phyloP scores from a whole-genome alignment of 2,888 invertebrate genomes.

The Conistra vaccinii region DNA sequence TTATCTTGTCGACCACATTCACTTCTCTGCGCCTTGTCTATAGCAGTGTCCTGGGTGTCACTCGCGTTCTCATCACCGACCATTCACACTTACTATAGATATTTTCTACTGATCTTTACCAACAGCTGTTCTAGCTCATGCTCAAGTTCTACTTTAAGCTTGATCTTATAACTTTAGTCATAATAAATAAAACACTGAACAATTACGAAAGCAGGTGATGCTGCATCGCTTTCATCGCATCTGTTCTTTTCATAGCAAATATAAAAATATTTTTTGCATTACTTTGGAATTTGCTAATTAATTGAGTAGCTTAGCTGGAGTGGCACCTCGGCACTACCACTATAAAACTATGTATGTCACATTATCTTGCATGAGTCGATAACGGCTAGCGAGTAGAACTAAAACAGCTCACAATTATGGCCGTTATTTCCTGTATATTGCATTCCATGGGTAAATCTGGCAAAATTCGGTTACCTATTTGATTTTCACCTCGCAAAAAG shows the following conservation, averaged over 20 bases:
- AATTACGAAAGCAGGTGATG: slow-evolving; percentile 59
- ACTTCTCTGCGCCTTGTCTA: slow-evolving; percentile 84
- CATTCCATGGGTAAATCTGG: slow-evolving; percentile 87
- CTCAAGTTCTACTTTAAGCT: slow-evolving; percentile 53
- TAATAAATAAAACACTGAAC: slow-evolving; percentile 37
- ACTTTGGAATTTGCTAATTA: slow-evolving; percentile 60
- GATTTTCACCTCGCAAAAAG: slow-evolving; percentile 70
- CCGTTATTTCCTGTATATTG: slow-evolving; percentile 87
- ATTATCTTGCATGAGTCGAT: slow-evolving; percentile 83
- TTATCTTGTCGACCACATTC: slow-evolving; percentile 82
- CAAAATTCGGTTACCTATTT: slow-evolving; percentile 84
- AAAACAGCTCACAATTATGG: slow-evolving; percentile 81
- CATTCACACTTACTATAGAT: slow-evolving; percentile 58
- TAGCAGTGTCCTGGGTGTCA: slow-evolving; percentile 85
- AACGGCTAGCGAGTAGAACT: slow-evolving; percentile 85
- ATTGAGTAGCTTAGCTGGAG: slow-evolving; percentile 75
- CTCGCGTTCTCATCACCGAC: slow-evolving; percentile 75
- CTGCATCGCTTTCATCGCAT: slow-evolving; percentile 67
- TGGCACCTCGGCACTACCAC: slow-evolving; percentile 84
- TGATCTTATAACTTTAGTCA: slow-evolving; percentile 27
- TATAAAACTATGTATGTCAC: slow-evolving; percentile 73
- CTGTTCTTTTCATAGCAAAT: slow-evolving; percentile 51
- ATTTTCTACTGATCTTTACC: slow-evolving; percentile 37
- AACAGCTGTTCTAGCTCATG: slow-evolving; percentile 46
- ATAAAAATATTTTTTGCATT: slow-evolving; percentile 47